phyloP scores from a whole-genome alignment of 2,888 invertebrate species.

The Microplitis manilae region DNA sequence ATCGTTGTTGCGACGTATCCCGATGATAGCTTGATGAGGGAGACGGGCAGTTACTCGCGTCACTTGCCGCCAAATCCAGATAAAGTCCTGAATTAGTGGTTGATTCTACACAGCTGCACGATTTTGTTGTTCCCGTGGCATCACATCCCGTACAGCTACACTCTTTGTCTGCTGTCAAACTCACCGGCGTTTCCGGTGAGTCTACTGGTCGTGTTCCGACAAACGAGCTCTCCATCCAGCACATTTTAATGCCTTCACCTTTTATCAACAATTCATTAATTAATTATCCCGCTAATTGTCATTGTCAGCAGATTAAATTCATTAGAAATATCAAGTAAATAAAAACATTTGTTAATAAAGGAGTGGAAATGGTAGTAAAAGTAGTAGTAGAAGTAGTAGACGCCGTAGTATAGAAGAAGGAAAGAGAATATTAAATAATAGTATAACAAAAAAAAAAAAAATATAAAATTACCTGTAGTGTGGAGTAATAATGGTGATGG shows the following conservation, averaged over 20 bases:
- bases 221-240: conserved; percentile 95
- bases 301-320: not conserved
- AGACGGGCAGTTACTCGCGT: conserved; percentile 58
- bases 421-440: conserved; percentile 33
- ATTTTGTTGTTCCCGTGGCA: conserved; percentile 55
- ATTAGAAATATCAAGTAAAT: not conserved
- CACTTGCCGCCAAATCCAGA: conserved; percentile 63
- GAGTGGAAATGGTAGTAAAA: not conserved
- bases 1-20: conserved; percentile 67
- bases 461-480: conserved; percentile 66
- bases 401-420: conserved; percentile 11
- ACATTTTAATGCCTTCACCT: conserved; percentile 80
- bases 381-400: conserved; percentile 5
- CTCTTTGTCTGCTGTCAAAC: conserved; percentile 65
- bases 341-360: not conserved
- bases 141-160: conserved; percentile 66
- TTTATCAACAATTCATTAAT: conserved; percentile 15
- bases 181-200: conserved; percentile 87
- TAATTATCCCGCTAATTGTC: not conserved
- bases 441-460: conserved; percentile 43
- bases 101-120: conserved; percentile 62
- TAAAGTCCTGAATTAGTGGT: conserved; percentile 60
- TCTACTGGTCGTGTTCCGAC: conserved; percentile 89
- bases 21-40: conserved; percentile 69
- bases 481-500: conserved; percentile 65